Base-by-base conservation (phyloP, 2,888 invertebrate species). In the Noctuana brunneofusca region DNA sequence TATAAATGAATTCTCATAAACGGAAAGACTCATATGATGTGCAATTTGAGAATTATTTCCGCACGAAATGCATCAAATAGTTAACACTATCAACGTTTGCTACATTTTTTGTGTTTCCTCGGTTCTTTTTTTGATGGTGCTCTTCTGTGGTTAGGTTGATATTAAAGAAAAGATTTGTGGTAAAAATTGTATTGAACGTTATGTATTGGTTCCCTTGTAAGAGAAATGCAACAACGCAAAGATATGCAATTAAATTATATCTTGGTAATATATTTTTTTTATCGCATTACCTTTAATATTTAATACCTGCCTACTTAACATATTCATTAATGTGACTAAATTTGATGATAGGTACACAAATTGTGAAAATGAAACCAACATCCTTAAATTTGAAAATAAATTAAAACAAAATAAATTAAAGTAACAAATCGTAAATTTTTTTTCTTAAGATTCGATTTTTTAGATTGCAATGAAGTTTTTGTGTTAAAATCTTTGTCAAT, bases 21-120 rank as follows among this genome's bases (percentile, higher is more conserved):
- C 86, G 85, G 85, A 87, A 87, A 83, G 79, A 80, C 74, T 76
- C 78, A 75, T 79, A 74, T 71, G 76, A 80, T 83, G 80, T 87
- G 90, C 89, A 90, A 90, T 89, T 88, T 87, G 89, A 90, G 89
- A 87, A 80, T 81, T 79, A 85, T 87, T 89, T 90, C 90, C 90
- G 89, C 89, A 83, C 82, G 87, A 86, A 81, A 78, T 81, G 72
- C 72, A 68, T 73, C 79, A 80, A 89, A 90, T 84, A 83, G 84
- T 79, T 77, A 76, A 81, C 78, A 83, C 80, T 82, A 79, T 75
- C 72, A 41, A 67, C 57, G 57, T 66, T 80, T 77, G 81, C 76
- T 75, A 77, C 75, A 72, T 77, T 87, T 84, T 87, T 84, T 73
- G 62, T 66, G 66, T 79, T 81, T 81, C 80, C 80, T 81, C 73